These are phyloP conservation scores for Spilarctia lutea DNA, from an alignment of 2,888 invertebrate species.

Conservation along the genomic window DNA sequence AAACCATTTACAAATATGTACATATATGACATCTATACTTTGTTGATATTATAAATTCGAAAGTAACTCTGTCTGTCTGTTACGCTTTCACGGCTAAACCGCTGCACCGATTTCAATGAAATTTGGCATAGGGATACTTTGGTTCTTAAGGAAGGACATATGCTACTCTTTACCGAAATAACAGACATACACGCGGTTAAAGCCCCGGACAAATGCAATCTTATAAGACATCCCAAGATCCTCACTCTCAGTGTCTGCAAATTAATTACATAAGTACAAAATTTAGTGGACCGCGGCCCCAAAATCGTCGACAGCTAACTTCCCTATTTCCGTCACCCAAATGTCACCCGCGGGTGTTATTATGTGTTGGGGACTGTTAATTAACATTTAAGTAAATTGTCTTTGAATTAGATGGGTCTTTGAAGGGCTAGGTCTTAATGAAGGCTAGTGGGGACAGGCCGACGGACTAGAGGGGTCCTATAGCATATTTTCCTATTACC, in stretches of 20 bases:
- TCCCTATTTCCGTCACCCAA: not conserved
- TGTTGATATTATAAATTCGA: no score
- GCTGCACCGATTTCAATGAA: no score
- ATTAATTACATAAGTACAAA: not conserved
- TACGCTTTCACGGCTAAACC: no score
- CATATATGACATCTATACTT: no score
- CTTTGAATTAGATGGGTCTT: not conserved
- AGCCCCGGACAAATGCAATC: not conserved
- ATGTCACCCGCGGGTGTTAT: not conserved
- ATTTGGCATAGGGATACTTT: no score
- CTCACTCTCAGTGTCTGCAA: not conserved
- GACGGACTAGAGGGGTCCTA: no score
- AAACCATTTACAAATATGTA: no score
- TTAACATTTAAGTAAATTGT: conserved; percentile 1
- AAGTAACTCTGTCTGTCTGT: no score
- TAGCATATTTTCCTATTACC: no score
- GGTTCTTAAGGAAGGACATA: no score
- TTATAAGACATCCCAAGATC: not conserved
- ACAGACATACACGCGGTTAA: no score
- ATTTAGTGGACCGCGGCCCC: not conserved
- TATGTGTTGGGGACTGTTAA: not conserved
- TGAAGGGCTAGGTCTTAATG: not conserved
- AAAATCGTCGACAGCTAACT: not conserved
- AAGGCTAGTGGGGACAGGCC: not conserved
- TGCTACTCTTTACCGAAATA: no score